Base-by-base conservation (phyloP, 2,797 vertebrate genomes). In the Ispidina lecontei region DNA sequence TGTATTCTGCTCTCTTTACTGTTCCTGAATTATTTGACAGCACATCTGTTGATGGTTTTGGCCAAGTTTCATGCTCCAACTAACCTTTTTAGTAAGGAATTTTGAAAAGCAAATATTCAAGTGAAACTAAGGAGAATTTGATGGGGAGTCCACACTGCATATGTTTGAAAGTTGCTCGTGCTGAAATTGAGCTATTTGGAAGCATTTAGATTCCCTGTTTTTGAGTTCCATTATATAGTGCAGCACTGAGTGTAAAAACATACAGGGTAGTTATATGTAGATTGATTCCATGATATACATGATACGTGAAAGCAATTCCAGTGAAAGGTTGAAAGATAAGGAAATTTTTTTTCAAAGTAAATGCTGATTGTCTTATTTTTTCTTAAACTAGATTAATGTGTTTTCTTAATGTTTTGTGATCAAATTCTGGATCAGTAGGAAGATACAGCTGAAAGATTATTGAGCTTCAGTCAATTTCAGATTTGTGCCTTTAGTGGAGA, bases 11-110 rank as follows among this genome's bases (percentile, higher is more conserved):
- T 15, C 59, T 87, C 78, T 91, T 81, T 85, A 41, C 41, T 81
- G 39, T 90, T 88, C 58, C 86, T 91, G 84, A 90, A 87, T 95
- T 92, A 60, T 89, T 94, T 97, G 54, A 54, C 68, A 39, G 49
- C 91, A 49, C 82, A 88, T 95, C 87, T 94, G 89, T 91, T 97
- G 87, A 64, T 91, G 63, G 35, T 65, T 87, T 95, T 96, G 94
- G 87, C 87, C 87, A 73, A 43, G 31, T 92, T 94, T 78, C 86
- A 18, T 85, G 19, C 25, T 94, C 76, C 73, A 91, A 56, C 41
- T 84, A 83, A 25, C 54, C 71, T 80, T 94, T 76, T 64, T 78
- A 85, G 72, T 76, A 88, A 91, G 79, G 54, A 96, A 77, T 76
- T 89, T 71, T 2, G 44, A 82, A 79, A 93, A 79, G 51, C 7